Conservation (phyloP, 2,113 vertebrate species). For the Atherinomorus stipes region DNA sequence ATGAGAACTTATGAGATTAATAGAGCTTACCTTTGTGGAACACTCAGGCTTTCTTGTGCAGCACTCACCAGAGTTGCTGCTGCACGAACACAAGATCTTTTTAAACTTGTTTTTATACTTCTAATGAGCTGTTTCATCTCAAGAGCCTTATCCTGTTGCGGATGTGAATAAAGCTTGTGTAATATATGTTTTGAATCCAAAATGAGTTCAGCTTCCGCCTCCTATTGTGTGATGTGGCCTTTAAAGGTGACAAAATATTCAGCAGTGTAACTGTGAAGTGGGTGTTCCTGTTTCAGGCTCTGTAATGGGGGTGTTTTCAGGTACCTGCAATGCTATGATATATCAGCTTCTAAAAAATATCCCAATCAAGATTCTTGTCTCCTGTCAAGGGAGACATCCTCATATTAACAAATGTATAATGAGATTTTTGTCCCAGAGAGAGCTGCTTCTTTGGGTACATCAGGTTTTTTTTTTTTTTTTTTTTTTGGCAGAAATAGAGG, state of each 20-base stretch:
- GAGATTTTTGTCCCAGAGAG: constrained; percentile 54
- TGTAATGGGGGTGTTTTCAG: constrained; percentile 1
- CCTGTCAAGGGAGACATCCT: constrained; percentile 9
- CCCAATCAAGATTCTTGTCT: constrained; percentile 26
- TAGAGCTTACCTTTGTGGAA: constrained; percentile 41
- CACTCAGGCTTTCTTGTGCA: constrained; percentile 20
- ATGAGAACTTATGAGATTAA: constrained; percentile 47
- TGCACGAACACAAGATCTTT: constrained; percentile 14
- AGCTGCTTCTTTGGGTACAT: constrained; percentile 36
- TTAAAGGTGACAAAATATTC: constrained; percentile 30
- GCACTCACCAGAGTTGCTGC: constrained; percentile 4
- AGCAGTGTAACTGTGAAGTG: neutral
- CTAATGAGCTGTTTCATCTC: constrained; percentile 64
- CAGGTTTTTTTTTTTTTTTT: constrained; percentile 46
- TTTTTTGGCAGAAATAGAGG: constrained; percentile 60
- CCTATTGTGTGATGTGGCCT: constrained; percentile 13
- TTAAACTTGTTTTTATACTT: constrained; percentile 33
- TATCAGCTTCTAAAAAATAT: constrained; percentile 1
- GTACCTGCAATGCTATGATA: neutral
- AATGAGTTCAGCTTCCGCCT: constrained; percentile 38
- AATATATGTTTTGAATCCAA: constrained; percentile 50
- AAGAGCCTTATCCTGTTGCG: constrained; percentile 37
- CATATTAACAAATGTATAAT: constrained; percentile 54
- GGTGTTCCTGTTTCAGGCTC: constrained; percentile 4
- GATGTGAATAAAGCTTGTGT: constrained; percentile 46